Evolutionary conservation across 2,113 vertebrate genomes (phyloP).

Genomic region (Ptychochromis oligacanthus): DNA sequence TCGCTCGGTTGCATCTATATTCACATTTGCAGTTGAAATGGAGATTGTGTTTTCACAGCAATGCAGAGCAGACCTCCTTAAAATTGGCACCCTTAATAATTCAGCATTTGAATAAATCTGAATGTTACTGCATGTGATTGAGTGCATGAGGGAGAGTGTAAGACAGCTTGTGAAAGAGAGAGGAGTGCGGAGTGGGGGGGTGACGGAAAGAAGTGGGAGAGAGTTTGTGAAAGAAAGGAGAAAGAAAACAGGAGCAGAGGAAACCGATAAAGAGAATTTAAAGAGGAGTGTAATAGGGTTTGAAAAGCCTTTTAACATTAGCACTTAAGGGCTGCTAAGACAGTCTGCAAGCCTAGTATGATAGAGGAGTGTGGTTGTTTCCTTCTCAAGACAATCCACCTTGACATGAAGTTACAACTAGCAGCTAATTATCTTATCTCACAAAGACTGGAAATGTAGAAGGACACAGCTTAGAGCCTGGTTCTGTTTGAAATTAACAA

Average conservation of each 20-base stretch:
- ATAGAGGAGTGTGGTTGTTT: too few relatives aligned
- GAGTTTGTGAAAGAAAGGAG: background rate
- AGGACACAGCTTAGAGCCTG: background rate
- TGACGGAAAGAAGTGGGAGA: background rate
- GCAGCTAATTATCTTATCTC: background rate
- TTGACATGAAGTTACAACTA: background rate
- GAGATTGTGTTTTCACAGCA: conserved; percentile 56
- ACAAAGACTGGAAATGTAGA: background rate
- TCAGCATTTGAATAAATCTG: conserved; percentile 51
- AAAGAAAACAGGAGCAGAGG: background rate
- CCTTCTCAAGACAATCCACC: background rate
- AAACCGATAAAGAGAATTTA: conserved; percentile 31
- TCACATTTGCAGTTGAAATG: conserved; percentile 45
- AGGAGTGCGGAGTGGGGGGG: background rate
- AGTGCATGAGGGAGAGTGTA: conserved; percentile 17
- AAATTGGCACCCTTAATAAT: conserved; percentile 63
- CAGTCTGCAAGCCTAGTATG: background rate
- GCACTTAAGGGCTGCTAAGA: background rate
- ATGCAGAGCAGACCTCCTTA: conserved; percentile 47
- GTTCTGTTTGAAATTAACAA: background rate
- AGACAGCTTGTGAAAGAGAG: conserved; percentile 1
- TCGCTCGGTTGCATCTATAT: conserved; percentile 4
- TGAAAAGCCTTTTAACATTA: conserved; percentile 43
- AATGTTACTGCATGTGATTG: conserved; percentile 33
- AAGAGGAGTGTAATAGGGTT: conserved; percentile 19